phyloP scores from a whole-genome alignment of 2,113 vertebrate genomes.

The Seriola aureovittata region DNA sequence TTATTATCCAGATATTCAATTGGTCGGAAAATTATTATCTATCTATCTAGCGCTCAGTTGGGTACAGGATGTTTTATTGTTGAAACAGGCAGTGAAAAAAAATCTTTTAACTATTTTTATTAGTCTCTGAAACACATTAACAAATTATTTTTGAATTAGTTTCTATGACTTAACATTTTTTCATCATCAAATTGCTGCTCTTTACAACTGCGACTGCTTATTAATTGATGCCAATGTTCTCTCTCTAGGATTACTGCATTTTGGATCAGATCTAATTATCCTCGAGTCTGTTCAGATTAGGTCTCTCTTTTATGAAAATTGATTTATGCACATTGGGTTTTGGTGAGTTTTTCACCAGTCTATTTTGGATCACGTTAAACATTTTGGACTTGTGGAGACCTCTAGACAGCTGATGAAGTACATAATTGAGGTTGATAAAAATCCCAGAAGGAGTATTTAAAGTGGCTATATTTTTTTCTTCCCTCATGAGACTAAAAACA shows the following conservation, averaged over 20 bases:
- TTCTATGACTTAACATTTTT: neutral
- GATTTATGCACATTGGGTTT: neutral
- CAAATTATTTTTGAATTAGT: neutral
- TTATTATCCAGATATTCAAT: neutral
- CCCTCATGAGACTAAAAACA: neutral
- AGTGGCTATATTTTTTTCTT: neutral
- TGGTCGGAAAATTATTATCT: neutral
- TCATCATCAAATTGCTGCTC: neutral
- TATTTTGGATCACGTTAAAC: neutral
- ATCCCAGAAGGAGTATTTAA: neutral
- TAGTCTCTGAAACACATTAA: neutral
- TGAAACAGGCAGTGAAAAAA: neutral
- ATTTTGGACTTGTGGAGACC: neutral
- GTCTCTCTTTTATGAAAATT: neutral
- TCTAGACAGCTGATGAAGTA: neutral
- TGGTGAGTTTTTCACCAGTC: neutral
- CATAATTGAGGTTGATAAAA: neutral
- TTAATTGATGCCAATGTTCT: neutral
- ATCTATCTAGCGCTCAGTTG: neutral
- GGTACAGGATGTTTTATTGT: neutral
- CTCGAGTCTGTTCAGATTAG: fast-evolving
- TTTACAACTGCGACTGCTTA: neutral
- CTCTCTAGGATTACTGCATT: neutral
- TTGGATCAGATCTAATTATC: neutral
- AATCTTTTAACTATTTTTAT: neutral